Percentiles rank a stretch among this genome's conserved stretches.
Evolutionary conservation across 2,113 vertebrate genomes (phyloP).

Genomic region (Myrmecophaga tridactyla): DNA sequence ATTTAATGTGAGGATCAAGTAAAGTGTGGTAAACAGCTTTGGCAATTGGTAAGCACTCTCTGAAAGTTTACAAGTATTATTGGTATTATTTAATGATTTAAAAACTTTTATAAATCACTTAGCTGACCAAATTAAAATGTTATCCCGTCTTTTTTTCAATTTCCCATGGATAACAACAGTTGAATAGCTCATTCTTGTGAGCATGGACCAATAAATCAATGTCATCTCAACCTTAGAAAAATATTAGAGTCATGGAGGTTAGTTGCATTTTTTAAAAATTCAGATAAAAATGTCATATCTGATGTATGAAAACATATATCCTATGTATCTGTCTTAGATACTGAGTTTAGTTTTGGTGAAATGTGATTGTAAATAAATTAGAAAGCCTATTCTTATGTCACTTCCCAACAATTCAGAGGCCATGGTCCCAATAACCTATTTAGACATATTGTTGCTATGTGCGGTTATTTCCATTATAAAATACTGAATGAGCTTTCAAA

Average conservation of each 20-base stretch:
- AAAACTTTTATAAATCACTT: neutral
- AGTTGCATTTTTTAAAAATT: neutral
- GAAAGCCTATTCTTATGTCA: neutral
- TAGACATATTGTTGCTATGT: neutral
- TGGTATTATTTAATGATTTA: neutral
- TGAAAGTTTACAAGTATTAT: neutral
- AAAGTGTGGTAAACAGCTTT: fast-evolving
- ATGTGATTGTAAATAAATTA: neutral
- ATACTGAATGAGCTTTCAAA: neutral
- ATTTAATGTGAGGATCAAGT: neutral
- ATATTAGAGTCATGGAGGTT: neutral
- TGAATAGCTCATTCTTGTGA: neutral
- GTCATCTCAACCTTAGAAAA: neutral
- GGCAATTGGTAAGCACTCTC: too few species aligned
- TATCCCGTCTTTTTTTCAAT: neutral
- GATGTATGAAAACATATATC: neutral
- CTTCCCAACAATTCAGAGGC: constrained; percentile 18
- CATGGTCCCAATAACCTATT: neutral
- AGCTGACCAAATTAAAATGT: neutral
- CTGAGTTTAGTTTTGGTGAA: neutral
- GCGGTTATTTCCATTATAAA: constrained; percentile 1
- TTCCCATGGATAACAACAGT: neutral
- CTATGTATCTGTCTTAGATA: neutral
- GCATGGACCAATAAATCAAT: neutral
- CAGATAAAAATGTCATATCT: neutral